These are phyloP conservation scores for Lepas anatifera DNA, from an alignment of 2,888 invertebrate species.

Conservation along the genomic window DNA sequence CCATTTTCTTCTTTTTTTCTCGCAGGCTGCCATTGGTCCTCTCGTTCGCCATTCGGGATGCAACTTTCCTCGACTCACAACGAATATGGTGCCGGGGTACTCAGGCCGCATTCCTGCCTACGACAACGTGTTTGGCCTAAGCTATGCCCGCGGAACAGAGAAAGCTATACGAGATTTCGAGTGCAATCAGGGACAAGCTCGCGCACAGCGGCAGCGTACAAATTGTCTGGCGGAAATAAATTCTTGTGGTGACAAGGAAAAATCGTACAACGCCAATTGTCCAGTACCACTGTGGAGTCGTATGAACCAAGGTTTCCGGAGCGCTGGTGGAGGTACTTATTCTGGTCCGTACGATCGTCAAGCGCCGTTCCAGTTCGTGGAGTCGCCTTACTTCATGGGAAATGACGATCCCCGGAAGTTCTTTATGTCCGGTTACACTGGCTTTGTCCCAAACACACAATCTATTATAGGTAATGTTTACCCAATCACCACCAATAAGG, in stretches of 20 bases:
- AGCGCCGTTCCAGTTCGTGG: slow-evolving; percentile 36
- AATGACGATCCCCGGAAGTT: slow-evolving; percentile 48
- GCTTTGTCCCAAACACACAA: slow-evolving; percentile 53
- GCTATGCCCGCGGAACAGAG: slow-evolving; percentile 56
- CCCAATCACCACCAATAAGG: slow-evolving; percentile 53
- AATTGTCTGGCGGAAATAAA: not conserved
- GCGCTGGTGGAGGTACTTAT: slow-evolving; percentile 49
- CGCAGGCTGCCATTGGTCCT: not conserved
- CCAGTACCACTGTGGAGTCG: slow-evolving; percentile 3
- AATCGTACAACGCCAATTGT: not conserved
- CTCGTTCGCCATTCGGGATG: not conserved
- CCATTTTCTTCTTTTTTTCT: no score
- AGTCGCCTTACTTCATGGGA: slow-evolving; percentile 54
- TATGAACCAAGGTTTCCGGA: slow-evolving; percentile 42
- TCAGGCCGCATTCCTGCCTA: slow-evolving; percentile 54
- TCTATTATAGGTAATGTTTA: slow-evolving; percentile 50
- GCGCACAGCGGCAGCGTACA: slow-evolving; percentile 39
- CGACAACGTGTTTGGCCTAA: slow-evolving; percentile 53
- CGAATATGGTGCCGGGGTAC: slow-evolving; percentile 16
- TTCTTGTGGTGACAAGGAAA: not conserved
- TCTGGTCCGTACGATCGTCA: slow-evolving; percentile 48
- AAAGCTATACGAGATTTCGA: slow-evolving; percentile 62
- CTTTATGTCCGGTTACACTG: slow-evolving; percentile 49
- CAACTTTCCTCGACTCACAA: not conserved
- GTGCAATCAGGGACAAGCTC: slow-evolving; percentile 43